A percentile compares a stretch with the other conserved stretches of the same genome.
phyloP scores from a whole-genome alignment of 2,797 vertebrate genomes.

The Orientallactaga sibirica region DNA sequence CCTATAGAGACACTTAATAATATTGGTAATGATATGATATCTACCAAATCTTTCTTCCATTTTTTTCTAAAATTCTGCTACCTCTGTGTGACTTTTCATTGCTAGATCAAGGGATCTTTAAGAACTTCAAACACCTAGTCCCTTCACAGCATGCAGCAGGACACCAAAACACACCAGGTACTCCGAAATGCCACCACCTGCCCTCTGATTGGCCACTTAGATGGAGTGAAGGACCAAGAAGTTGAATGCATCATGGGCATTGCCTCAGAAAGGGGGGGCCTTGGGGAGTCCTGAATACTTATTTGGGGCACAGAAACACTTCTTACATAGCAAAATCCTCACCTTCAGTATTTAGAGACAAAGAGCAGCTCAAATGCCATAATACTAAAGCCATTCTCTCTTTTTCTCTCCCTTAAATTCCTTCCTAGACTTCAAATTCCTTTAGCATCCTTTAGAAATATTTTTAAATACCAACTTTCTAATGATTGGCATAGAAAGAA shows the following conservation, averaged over 20 bases:
- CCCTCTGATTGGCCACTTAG: not conserved
- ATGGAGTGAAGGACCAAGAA: not conserved
- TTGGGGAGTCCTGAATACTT: not conserved
- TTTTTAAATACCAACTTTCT: conserved; percentile 2
- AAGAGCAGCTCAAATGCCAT: not conserved
- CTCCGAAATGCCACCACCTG: too few species aligned
- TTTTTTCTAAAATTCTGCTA: conserved; percentile 10
- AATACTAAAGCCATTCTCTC: not conserved
- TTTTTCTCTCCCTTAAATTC: not conserved
- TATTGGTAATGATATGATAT: not conserved
- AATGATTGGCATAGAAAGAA: not conserved
- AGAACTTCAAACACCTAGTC: not conserved
- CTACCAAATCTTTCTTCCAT: not conserved
- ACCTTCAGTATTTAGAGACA: not conserved
- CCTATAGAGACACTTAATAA: not conserved
- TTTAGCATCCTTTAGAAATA: not conserved
- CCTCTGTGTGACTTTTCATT: not conserved
- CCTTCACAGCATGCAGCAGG: not conserved
- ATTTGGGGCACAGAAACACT: not conserved
- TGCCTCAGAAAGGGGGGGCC: not conserved
- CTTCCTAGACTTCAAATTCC: not conserved
- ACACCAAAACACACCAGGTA: not conserved
- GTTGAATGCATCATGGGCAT: not conserved
- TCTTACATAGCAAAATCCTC: not conserved
- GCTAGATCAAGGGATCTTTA: not conserved